Percentiles rank a stretch among this genome's conserved stretches.
Evolutionary conservation across 2,113 vertebrate species (phyloP).

Genomic region (Anas platyrhynchos): DNA sequence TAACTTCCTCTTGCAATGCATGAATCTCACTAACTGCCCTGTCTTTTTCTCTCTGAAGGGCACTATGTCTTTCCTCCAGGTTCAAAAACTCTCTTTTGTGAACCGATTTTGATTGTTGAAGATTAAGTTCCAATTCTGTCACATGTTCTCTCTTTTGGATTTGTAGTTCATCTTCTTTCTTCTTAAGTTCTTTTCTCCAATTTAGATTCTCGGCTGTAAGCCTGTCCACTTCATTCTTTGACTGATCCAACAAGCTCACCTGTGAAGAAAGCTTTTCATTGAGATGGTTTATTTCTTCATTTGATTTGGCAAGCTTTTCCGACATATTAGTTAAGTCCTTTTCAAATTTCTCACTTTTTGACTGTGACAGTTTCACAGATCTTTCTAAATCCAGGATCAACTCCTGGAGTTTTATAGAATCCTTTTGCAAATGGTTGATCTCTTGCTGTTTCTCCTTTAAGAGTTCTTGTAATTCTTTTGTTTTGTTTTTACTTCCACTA

Average conservation of each 20-base stretch:
- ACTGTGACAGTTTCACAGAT: slow-evolving; percentile 76
- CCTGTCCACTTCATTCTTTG: slow-evolving; percentile 55
- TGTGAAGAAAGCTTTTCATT: slow-evolving; percentile 67
- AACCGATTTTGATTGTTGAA: slow-evolving; percentile 64
- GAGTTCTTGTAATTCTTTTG: slow-evolving; percentile 86
- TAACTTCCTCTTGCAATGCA: slow-evolving; percentile 71
- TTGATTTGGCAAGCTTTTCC: slow-evolving; percentile 57
- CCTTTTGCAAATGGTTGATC: slow-evolving; percentile 85
- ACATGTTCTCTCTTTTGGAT: slow-evolving; percentile 48
- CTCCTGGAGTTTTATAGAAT: slow-evolving; percentile 88
- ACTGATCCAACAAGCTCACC: slow-evolving; percentile 66
- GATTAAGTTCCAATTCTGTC: slow-evolving; percentile 22
- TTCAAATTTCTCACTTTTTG: slow-evolving; percentile 66
- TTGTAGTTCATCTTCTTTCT: slow-evolving; percentile 58
- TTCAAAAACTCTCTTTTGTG: slow-evolving; percentile 69
- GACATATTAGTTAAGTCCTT: slow-evolving; percentile 71
- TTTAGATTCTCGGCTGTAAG: slow-evolving; percentile 73
- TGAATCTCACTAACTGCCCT: slow-evolving; percentile 34
- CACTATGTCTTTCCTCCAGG: slow-evolving; percentile 67
- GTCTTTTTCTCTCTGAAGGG: slow-evolving; percentile 72
- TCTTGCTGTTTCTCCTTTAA: slow-evolving; percentile 90
- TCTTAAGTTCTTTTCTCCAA: slow-evolving; percentile 67
- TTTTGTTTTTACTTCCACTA: slow-evolving; percentile 81
- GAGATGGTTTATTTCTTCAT: slow-evolving; percentile 54
- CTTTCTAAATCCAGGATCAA: slow-evolving; percentile 84